Evolutionary conservation across 53 echinoderm and acorn worm species (phyloP), one percentile per base, ranked within the genome.

Genomic region (Henricia sp.): DNA sequence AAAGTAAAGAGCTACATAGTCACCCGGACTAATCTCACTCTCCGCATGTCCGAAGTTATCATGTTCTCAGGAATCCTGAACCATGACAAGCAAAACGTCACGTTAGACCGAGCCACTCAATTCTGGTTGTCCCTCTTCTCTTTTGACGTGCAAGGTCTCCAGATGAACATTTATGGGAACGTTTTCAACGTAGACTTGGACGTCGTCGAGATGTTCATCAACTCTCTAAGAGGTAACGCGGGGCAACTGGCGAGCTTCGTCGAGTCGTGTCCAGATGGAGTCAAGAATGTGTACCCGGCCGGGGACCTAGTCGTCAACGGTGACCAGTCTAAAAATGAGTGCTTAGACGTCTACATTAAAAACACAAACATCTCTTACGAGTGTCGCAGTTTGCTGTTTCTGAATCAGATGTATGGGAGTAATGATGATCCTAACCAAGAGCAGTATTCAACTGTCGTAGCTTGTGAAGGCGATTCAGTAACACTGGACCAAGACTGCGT

Each of bases 401-500:
- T 72, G 30, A 27, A 72, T 34, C 48, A 36, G 38, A 16, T 9
- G 6, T 32, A 32, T 11, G 5, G 1, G 33, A 1, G 4, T 5
- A 26, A 46, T 23, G 64, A 54, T 13, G 20, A 60, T 36, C 27
- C 46, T 27, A 40, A 23, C 11, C 42, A 32, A 19, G 67, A 34
- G 30, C 70, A 58, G 51, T 80, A 8, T 64, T 33, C 32, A 4
- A 43, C 80, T 2, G 95, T 86, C 1, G 40, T 95, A 17, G 86
- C 93, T n/a, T 99, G 99, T 50, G 92, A 92, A 41, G 48, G 46
- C 30, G 21, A 72, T 17, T 48, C 88, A 19, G 14, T 67, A 0
- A 37, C 24, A 17, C 64, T 94, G 1, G 91, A 92, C 25, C 70
- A 74, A 3, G 48, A 46, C 0, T 99, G 99, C 64, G 86, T 85